Percentiles rank a stretch among this genome's conserved stretches.
Evolutionary conservation across 1,140 invertebrate species (phyloP).

Genomic region (Drosophila melanica): DNA sequence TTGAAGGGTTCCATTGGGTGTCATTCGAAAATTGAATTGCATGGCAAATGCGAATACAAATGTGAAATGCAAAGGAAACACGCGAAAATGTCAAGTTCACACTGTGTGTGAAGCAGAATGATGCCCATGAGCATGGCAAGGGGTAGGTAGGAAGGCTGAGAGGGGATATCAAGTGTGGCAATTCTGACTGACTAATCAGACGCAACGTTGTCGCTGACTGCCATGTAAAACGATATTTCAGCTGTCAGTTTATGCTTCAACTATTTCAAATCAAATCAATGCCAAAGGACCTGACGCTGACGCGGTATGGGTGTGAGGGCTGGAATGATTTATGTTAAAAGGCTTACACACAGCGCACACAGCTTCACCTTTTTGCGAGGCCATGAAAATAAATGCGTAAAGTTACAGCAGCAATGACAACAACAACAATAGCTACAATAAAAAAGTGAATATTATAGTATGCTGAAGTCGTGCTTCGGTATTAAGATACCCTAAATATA

Average conservation of each 20-base stretch:
- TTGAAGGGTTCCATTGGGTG: constrained; percentile 16
- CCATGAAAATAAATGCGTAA: constrained; percentile 48
- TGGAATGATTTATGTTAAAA: constrained; percentile 78
- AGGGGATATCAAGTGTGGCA: constrained; percentile 24
- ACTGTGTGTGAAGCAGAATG: constrained; percentile 53
- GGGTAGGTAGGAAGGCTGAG: neutral
- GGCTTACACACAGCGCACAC: constrained; percentile 44
- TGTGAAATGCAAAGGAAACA: constrained; percentile 23
- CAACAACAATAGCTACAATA: constrained; percentile 4
- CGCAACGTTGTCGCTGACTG: constrained; percentile 53
- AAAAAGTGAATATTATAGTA: constrained; percentile 9
- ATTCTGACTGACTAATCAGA: constrained; percentile 73
- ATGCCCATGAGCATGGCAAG: constrained; percentile 28
- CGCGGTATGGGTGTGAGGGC: neutral
- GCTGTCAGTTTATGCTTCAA: constrained; percentile 79
- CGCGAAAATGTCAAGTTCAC: constrained; percentile 73
- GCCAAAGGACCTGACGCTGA: constrained; percentile 54
- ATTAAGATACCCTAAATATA: neutral
- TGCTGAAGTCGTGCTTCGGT: neutral
- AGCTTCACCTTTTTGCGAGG: constrained; percentile 47
- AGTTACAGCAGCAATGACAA: constrained; percentile 27
- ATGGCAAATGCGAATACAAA: constrained; percentile 26
- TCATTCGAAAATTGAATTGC: constrained; percentile 46
- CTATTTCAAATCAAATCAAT: constrained; percentile 81
- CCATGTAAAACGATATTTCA: constrained; percentile 78